These are phyloP conservation scores for Chaetophractus vellerosus DNA, from an alignment of 2,797 vertebrate genomes.

Conservation along the genomic window DNA sequence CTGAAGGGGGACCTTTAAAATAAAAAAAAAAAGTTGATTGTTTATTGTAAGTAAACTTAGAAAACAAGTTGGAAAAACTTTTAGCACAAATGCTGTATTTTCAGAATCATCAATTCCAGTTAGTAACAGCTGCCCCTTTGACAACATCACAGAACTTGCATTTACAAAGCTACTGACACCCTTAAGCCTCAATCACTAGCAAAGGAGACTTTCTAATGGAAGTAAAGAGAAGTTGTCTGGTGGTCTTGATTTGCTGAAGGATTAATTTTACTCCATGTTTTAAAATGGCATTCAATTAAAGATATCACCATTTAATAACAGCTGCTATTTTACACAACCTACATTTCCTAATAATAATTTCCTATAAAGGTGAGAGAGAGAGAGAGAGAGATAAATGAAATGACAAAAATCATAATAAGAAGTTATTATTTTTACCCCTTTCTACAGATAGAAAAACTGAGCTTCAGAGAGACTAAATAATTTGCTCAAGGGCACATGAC, in stretches of 20 bases:
- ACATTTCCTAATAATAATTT: neutral
- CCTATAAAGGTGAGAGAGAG: neutral
- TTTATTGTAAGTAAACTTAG: neutral
- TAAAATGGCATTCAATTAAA: neutral
- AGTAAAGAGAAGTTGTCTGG: accelerated
- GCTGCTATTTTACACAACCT: neutral
- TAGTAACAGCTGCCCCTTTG: neutral
- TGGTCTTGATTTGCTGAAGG: neutral
- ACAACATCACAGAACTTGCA: neutral
- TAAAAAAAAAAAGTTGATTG: neutral
- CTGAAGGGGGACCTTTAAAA: neutral
- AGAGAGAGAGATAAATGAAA: neutral
- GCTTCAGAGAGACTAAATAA: neutral
- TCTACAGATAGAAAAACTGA: neutral
- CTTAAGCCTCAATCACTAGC: neutral
- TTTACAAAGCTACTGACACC: too few species aligned
- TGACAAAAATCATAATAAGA: neutral
- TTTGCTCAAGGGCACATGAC: neutral
- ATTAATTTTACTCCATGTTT: neutral
- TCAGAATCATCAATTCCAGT: slow-evolving; percentile 6
- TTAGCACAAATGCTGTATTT: neutral
- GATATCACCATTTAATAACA: neutral
- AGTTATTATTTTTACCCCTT: neutral
- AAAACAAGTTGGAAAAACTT: neutral
- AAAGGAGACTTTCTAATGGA: neutral